phyloP scores from a whole-genome alignment of 1,140 invertebrate species.

The Trichonephila clavata region DNA sequence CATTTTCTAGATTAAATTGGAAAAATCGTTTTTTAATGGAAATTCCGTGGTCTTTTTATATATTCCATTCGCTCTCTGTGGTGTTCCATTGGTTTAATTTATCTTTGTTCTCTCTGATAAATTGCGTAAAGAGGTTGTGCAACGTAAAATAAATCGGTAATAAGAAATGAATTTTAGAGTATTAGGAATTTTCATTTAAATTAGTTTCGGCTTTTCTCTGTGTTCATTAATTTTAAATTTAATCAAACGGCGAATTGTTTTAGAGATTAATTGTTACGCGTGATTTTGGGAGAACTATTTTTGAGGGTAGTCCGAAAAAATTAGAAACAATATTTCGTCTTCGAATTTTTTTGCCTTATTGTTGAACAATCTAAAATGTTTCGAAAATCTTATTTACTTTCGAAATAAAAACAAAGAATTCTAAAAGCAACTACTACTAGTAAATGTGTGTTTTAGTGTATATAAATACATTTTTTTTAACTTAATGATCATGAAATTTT shows the following conservation, averaged over 20 bases:
- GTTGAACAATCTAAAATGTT: background rate
- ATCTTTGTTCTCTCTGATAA: background rate
- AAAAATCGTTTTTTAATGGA: constrained; percentile 28
- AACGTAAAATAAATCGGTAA: background rate
- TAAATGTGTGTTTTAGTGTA: too few species aligned
- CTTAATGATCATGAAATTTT: too few species aligned
- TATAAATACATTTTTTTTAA: too few species aligned
- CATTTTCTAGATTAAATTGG: background rate
- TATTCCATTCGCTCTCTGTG: background rate
- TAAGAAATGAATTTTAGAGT: background rate
- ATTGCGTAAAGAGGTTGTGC: background rate
- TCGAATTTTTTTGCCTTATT: background rate
- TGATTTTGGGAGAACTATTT: too few species aligned
- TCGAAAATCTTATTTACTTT: too few species aligned
- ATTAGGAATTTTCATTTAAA: background rate
- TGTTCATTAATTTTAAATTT: constrained; percentile 3
- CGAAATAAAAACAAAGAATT: too few species aligned
- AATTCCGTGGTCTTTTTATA: background rate
- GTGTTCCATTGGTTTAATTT: background rate
- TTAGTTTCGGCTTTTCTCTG: background rate
- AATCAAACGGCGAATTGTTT: background rate
- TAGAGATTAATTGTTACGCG: too few species aligned
- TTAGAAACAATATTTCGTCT: too few species aligned
- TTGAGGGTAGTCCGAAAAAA: too few species aligned
- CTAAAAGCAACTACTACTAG: too few species aligned